These are phyloP conservation scores for Butorides virescens DNA, from an alignment of 2,113 vertebrate species.

Conservation along the genomic window DNA sequence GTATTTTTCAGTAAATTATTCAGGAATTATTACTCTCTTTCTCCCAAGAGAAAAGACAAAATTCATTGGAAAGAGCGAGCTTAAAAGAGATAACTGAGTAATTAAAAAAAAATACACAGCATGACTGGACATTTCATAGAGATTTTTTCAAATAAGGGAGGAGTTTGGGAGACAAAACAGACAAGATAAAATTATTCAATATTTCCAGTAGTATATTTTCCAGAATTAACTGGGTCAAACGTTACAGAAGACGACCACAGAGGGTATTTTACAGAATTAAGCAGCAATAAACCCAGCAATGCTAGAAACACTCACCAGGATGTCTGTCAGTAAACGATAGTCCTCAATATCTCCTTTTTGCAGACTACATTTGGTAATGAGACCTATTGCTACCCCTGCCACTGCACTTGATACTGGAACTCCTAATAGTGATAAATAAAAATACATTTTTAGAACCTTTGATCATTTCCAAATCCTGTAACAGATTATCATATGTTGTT, in stretches of 20 bases:
- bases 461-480: neutral
- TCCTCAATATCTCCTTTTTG: constrained; percentile 86
- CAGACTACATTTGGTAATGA: constrained; percentile 80
- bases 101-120: neutral
- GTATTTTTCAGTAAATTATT: neutral
- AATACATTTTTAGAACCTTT: neutral
- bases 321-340: constrained; percentile 94
- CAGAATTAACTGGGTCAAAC: neutral
- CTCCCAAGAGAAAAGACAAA: neutral
- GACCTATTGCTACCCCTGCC: constrained; percentile 92
- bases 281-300: neutral
- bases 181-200: neutral
- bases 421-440: constrained; percentile 71
- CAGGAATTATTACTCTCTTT: neutral
- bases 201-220: neutral
- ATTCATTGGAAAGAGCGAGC: neutral
- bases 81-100: neutral
- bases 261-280: neutral
- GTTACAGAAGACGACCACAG: neutral
- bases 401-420: constrained; percentile 90
- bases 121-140: neutral
- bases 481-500: neutral
- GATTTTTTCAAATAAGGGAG: neutral
- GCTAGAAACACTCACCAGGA: constrained; percentile 82
- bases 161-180: neutral